Percentiles rank a stretch among this genome's conserved stretches.
Conservation (phyloP, 2,888 invertebrate genomes). For the Mesoligia furuncula region DNA sequence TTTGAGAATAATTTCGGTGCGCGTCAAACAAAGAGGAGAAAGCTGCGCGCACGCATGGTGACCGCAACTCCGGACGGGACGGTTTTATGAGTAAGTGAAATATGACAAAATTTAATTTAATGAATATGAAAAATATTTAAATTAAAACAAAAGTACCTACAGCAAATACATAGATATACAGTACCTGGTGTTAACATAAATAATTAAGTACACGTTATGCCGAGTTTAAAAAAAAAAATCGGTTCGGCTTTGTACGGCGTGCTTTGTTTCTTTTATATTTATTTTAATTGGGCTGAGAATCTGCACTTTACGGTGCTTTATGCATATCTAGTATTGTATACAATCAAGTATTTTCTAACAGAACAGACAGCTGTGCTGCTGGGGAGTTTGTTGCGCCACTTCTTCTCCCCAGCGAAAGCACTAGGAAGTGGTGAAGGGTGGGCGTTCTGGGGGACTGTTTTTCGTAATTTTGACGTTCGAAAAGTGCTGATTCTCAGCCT, state of each 20-base stretch:
- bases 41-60: conserved; percentile 64
- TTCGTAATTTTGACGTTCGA: no score
- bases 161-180: not conserved
- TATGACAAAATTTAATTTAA: conserved; percentile 13
- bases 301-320: no score
- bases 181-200: not conserved
- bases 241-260: not conserved
- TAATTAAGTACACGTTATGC: not conserved
- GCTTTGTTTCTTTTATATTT: not conserved
- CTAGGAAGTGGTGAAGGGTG: no score
- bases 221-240: not conserved
- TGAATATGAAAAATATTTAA: not conserved
- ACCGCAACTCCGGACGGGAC: conserved; percentile 57
- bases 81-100: conserved; percentile 33
- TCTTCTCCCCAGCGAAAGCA: no score
- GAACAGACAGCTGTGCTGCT: no score
- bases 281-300: not conserved
- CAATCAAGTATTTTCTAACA: no score
- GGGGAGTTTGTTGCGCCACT: no score
- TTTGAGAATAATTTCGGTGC: conserved; percentile 65
- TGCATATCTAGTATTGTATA: no score
- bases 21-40: conserved; percentile 73
- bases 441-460: no score
- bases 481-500: no score
- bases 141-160: not conserved